Evolutionary conservation across 2,888 invertebrate species (phyloP).

Genomic region (Graphium colonna): DNA sequence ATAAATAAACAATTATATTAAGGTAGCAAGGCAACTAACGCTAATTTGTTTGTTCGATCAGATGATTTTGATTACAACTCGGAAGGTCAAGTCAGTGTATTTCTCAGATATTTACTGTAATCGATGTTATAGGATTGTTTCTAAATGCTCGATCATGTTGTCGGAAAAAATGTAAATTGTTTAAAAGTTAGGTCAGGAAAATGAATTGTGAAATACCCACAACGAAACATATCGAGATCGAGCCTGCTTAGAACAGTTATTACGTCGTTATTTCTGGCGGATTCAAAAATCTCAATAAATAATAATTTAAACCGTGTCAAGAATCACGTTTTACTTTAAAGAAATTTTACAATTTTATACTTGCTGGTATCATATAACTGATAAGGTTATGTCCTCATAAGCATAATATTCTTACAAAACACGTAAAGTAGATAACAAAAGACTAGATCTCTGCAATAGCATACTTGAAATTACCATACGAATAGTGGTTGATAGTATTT

Average conservation of each 20-base stretch:
- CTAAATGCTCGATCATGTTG: slow-evolving; percentile 21
- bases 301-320: neutral
- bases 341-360: no score
- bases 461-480: slow-evolving; percentile 11
- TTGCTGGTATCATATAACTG: no score
- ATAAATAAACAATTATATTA: slow-evolving; percentile 30
- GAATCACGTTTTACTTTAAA: no score
- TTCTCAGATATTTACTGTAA: slow-evolving; percentile 40
- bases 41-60: slow-evolving; percentile 53
- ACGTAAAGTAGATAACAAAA: no score
- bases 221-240: neutral
- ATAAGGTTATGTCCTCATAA: no score
- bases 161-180: slow-evolving; percentile 1
- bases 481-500: slow-evolving; percentile 10
- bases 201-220: slow-evolving; percentile 18
- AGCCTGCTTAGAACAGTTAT: neutral
- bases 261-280: slow-evolving; percentile 5
- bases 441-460: neutral
- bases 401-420: no score
- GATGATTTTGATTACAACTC: slow-evolving; percentile 49
- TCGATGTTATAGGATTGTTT: slow-evolving; percentile 28
- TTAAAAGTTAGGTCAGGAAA: slow-evolving; percentile 5
- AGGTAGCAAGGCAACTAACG: slow-evolving; percentile 37
- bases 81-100: slow-evolving; percentile 50
- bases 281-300: neutral